Evolutionary conservation across 2,888 invertebrate genomes (phyloP).

Genomic region (Papilio demoleus): DNA sequence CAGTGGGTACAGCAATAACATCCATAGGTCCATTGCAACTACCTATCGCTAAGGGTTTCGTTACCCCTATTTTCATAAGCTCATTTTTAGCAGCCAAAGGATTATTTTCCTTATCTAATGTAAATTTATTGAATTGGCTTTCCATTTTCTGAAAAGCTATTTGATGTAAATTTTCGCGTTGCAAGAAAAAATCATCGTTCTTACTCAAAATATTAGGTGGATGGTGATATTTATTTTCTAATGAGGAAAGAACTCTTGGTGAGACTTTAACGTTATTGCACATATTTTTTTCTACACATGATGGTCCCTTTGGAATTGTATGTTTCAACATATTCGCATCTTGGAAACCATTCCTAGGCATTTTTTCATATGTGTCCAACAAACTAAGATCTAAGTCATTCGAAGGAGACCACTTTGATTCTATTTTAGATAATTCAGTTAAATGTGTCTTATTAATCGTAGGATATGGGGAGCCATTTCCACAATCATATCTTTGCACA

Average conservation of each 20-base stretch:
- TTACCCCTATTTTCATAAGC: conserved; percentile 50
- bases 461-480: conserved; percentile 70
- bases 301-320: neutral
- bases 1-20: conserved; percentile 43
- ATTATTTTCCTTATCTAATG: conserved; percentile 66
- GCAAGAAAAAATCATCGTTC: conserved; percentile 70
- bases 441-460: conserved; percentile 60
- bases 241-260: conserved; percentile 49
- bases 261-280: conserved; percentile 4
- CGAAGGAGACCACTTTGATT: conserved; percentile 59
- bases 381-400: conserved; percentile 73
- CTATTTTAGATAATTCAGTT: conserved; percentile 44
- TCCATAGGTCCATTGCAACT: conserved; percentile 45
- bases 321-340: conserved; percentile 12
- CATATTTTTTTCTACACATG: neutral
- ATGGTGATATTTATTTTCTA: conserved; percentile 50
- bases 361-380: conserved; percentile 61
- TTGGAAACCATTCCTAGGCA: conserved; percentile 49
- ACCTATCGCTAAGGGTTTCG: conserved; percentile 33
- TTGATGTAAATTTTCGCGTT: conserved; percentile 59
- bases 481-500: conserved; percentile 64
- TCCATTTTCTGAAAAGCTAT: conserved; percentile 52
- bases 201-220: conserved; percentile 58
- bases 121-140: conserved; percentile 54
- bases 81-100: conserved; percentile 57